Conservation (phyloP, 2,888 invertebrate genomes). For the Anagyrus pseudococci region DNA sequence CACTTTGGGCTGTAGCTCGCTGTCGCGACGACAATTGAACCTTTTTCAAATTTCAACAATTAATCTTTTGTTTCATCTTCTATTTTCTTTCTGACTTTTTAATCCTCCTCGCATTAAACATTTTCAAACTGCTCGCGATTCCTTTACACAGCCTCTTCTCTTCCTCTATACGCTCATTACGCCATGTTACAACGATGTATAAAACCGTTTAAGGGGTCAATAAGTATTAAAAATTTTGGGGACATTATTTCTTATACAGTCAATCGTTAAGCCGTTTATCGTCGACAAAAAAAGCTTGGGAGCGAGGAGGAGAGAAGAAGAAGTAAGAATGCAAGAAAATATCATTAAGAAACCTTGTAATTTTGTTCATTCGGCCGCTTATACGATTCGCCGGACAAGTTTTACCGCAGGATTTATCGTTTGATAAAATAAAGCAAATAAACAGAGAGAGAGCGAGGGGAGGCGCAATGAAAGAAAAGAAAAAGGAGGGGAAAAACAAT, state of each 20-base stretch:
- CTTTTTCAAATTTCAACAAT: conserved; percentile 37
- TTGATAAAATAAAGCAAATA: conserved; percentile 46
- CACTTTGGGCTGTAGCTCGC: conserved; percentile 17
- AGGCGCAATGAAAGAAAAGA: too few relatives aligned
- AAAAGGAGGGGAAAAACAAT: too few relatives aligned
- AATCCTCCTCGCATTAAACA: too few relatives aligned
- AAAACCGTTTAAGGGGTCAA: too few relatives aligned
- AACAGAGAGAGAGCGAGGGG: neutral
- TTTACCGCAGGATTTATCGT: conserved; percentile 56
- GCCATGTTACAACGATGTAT: too few relatives aligned
- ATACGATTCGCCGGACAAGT: conserved; percentile 49
- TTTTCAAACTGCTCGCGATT: too few relatives aligned
- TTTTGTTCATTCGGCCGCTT: conserved; percentile 61
- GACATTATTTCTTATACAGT: conserved; percentile 27
- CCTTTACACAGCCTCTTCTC: too few relatives aligned
- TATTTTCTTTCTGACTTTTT: conserved; percentile 3
- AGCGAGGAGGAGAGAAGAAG: conserved; percentile 1
- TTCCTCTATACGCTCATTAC: too few relatives aligned
- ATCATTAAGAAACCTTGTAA: conserved; percentile 61
- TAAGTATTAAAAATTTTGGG: too few relatives aligned
- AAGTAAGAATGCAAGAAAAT: conserved; percentile 41
- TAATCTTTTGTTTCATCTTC: conserved; percentile 25
- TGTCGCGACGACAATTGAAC: conserved; percentile 7
- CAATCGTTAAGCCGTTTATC: conserved; percentile 15
- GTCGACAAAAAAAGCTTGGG: neutral